Evolutionary conservation across 2,113 vertebrate species (phyloP), one percentile per base, ranked within the genome.

Genomic region (Nesospiza acunhae): DNA sequence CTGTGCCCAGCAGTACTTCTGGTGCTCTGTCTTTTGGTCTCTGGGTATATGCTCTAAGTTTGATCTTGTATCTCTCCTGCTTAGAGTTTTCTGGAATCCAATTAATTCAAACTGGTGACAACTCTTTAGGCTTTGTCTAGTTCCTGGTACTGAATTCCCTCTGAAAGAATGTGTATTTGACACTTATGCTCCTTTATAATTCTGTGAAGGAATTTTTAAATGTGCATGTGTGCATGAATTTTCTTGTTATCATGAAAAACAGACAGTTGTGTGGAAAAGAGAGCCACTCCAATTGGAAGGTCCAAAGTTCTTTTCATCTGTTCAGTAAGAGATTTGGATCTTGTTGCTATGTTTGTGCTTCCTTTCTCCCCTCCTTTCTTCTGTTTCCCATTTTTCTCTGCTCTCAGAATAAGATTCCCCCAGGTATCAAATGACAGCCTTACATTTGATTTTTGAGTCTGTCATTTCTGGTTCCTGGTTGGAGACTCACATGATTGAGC

Each of bases 21-120:
- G n/a, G 26, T 66, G 14, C 15, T 70, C 9, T 53, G 21, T 52
- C 24, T 62, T 67, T 69, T 5, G 7, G 10, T 35, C 15, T 81
- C 6, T 49, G n/a, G 16, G 7, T 39, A 15, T 8, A 3, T 3
- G 5, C 13, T 70, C 30, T 26, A 58, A 30, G 22, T 79, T 70
- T 0, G 2, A 8, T 70, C 27, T n/a, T 2, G 0, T n/a, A 8
- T 56, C 6, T 56, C 17, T 82, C 16, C 68, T 37, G 6, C 26
- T 56, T 23, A n/a, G 53, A 44, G 12, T 55, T 80, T 83, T 14
- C 30, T 70, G 22, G 19, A 64, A 21, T 75, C 24, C 19, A 28
- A 1, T 84, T 62, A 66, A 21, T 10, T 56, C 41, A n/a, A 56
- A 58, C 16, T 22, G 16, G 33, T 62, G n/a, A 39, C 37, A 84